These are phyloP conservation scores for Trogon melanurus DNA, from an alignment of 2,113 vertebrate species.

Conservation along the genomic window DNA sequence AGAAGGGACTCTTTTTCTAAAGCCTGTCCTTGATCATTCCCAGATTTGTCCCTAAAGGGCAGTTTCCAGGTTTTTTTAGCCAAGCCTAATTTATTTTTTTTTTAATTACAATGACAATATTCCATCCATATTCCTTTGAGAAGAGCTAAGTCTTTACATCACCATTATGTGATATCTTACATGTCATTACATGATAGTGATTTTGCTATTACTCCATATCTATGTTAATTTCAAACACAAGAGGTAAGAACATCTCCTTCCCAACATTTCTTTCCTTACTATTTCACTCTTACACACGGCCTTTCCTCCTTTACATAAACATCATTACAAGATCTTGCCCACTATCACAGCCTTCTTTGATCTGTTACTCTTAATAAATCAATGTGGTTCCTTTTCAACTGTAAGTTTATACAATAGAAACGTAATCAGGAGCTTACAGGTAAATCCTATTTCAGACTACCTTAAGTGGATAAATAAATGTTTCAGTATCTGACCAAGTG, in stretches of 20 bases:
- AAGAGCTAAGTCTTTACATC: not conserved
- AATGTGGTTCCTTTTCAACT: not conserved
- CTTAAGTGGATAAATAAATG: not conserved
- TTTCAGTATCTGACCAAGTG: not conserved
- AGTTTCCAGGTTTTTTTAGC: not conserved
- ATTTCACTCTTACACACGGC: not conserved
- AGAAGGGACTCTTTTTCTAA: not conserved
- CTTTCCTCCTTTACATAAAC: not conserved
- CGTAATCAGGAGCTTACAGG: not conserved
- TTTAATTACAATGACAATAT: conserved; percentile 13
- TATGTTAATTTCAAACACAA: not conserved
- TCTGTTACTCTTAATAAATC: not conserved
- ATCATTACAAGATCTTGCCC: not conserved
- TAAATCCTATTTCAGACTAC: not conserved
- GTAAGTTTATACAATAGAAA: not conserved
- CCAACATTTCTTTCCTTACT: not conserved
- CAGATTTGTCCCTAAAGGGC: not conserved
- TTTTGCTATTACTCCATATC: not conserved
- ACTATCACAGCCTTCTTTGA: not conserved
- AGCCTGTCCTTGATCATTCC: not conserved
- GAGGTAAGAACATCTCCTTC: not conserved
- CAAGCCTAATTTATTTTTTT: not conserved
- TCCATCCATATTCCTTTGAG: not conserved
- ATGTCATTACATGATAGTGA: not conserved
- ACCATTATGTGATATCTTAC: not conserved